phyloP scores from a whole-genome alignment of 2,113 vertebrate genomes.

The Struthio camelus region DNA sequence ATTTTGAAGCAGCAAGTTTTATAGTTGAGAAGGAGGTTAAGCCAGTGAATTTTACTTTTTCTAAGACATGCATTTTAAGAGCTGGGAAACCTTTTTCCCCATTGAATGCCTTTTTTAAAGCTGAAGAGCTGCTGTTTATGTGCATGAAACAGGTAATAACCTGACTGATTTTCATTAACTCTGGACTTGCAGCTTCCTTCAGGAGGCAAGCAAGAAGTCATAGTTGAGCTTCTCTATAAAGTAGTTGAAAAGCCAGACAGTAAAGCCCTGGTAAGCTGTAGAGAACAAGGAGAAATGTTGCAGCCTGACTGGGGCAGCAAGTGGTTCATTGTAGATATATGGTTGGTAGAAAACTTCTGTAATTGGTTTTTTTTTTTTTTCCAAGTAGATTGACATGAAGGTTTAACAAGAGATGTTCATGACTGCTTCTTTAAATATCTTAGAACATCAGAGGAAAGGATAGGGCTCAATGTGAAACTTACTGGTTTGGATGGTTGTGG shows the following conservation, averaged over 20 bases:
- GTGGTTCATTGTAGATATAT: not conserved
- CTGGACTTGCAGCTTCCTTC: not conserved
- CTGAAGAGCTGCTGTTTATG: not conserved
- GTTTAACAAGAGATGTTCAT: not conserved
- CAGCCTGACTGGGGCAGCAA: not conserved
- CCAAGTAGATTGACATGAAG: not conserved
- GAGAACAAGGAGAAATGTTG: not conserved
- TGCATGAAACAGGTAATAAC: not conserved
- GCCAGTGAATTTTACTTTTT: conserved; percentile 3
- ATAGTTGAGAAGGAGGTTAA: not conserved
- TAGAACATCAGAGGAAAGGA: not conserved
- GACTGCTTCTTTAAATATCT: not conserved
- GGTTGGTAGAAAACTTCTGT: not conserved
- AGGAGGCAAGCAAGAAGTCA: not conserved
- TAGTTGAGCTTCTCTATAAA: not conserved
- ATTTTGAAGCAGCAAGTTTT: not conserved
- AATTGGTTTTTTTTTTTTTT: conserved; percentile 1
- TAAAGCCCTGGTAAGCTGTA: not conserved
- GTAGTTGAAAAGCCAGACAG: not conserved
- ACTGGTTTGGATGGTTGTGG: not conserved
- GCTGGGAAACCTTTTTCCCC: not conserved
- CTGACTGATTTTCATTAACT: not conserved
- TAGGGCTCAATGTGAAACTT: accelerated
- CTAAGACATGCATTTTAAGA: not conserved
- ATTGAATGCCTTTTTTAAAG: not conserved